Conservation (phyloP, 2,113 vertebrate species). For the Spheniscus mendiculus region DNA sequence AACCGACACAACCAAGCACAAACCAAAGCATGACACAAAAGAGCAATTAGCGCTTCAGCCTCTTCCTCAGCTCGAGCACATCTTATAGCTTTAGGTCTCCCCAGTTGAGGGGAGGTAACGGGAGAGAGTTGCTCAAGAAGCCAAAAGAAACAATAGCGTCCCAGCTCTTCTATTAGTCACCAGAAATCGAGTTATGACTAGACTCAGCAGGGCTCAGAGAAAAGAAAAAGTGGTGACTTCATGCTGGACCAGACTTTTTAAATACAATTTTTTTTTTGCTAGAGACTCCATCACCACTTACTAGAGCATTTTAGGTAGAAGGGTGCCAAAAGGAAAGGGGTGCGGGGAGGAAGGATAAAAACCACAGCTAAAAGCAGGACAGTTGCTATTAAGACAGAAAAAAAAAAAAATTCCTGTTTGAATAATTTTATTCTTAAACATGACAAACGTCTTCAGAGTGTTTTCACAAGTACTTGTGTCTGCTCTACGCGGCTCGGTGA, state of each 20-base stretch:
- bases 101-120: conserved; percentile 28
- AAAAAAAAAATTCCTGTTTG: conserved; percentile 20
- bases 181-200: conserved; percentile 43
- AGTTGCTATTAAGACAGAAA: conserved; percentile 20
- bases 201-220: conserved; percentile 41
- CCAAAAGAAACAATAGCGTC: conserved; percentile 60
- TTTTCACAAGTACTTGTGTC: conserved; percentile 21
- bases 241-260: conserved; percentile 19
- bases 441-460: conserved; percentile 40
- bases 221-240: conserved; percentile 52
- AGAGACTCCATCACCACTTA: conserved; percentile 21
- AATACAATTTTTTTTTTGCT: not conserved
- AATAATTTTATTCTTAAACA: conserved; percentile 64
- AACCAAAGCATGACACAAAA: not conserved
- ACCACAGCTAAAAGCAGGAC: not conserved
- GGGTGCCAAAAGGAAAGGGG: not conserved
- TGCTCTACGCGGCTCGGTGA: conserved; percentile 23
- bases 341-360: not conserved
- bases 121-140: conserved; percentile 53
- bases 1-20: not conserved
- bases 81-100: conserved; percentile 21
- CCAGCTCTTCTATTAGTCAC: conserved; percentile 12
- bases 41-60: not conserved
- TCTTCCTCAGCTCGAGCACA: not conserved
- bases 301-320: not conserved